Evolutionary conservation across 2,888 invertebrate species (phyloP), one percentile per base, ranked within the genome.

Genomic region (Meteorus colon): DNA sequence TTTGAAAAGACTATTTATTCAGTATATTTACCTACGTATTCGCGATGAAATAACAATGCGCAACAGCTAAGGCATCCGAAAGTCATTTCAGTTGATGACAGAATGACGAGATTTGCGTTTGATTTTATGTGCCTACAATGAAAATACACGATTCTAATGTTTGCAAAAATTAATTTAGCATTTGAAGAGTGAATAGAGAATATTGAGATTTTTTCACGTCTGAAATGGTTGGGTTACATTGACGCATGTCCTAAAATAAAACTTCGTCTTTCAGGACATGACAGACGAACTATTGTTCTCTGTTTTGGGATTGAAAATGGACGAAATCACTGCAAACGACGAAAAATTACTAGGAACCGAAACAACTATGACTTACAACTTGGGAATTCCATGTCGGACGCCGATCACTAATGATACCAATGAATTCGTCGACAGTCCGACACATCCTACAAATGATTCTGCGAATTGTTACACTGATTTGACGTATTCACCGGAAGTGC

Each of bases 241-340:
- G 34, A 73, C 73, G 66, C 71, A 65, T 60, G 60, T 31, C 14
- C 59, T 29, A 68, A 29, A 16, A 48, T 68, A n/a, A 48, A 4
- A 51, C 27, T 48, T 10, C 59, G 24, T 59, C 1, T 76, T 76
- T 67, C 74, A 78, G 70, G 81, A 89, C 85, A 89, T 89, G 88
- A 86, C 88, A 75, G 89, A 89, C 78, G 89, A 89, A 77, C 79
- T 89, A 70, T 80, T 89, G 65, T 88, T 89, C 79, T 89, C 89
- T 74, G 88, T 88, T 2, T 79, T 89, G 71, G 88, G 89, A 12
- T 75, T 89, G 45, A 84, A 84, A 16, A 83, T 81, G 80, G 86
- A 78, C 4, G 60, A 70, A 10, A 75, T 73, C n/a, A 82, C 76
- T 34, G 72, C 79, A 14, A 85, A 82, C 19, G 82, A 79, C 41